phyloP scores from a whole-genome alignment of 2,113 vertebrate species.

The Theropithecus gelada region DNA sequence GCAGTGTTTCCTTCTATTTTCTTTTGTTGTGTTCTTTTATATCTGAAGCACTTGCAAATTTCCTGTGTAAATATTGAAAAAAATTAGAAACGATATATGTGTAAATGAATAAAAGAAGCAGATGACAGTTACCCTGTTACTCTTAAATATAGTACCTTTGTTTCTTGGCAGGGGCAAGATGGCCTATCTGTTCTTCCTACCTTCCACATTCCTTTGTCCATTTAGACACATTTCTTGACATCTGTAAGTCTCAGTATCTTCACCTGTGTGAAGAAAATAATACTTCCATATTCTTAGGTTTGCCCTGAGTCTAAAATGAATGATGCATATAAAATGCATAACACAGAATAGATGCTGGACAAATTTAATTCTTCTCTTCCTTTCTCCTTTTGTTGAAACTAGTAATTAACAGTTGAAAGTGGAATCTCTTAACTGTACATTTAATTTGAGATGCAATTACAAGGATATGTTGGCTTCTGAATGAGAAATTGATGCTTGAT shows the following conservation, averaged over 20 bases:
- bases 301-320: neutral
- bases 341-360: neutral
- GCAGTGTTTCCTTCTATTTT: neutral
- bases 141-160: neutral
- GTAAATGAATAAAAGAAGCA: neutral
- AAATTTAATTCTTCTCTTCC: constrained; percentile 40
- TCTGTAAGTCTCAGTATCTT: neutral
- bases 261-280: neutral
- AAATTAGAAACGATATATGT: neutral
- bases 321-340: neutral
- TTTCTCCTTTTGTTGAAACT: constrained; percentile 30
- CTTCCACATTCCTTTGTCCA: neutral
- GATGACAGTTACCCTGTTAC: too few species aligned
- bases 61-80: neutral
- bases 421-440: constrained; percentile 51
- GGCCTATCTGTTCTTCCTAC: neutral
- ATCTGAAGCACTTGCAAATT: neutral
- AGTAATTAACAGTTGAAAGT: constrained; percentile 64
- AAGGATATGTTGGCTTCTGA: neutral
- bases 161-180: neutral
- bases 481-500: constrained; percentile 34
- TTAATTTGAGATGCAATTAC: constrained; percentile 66
- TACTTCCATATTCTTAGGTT: neutral
- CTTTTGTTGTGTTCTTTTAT: neutral
- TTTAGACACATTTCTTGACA: neutral